Evolutionary conservation across 2,888 invertebrate species (phyloP), one percentile per base, ranked within the genome.

Genomic region (Argyra leucocephala): DNA sequence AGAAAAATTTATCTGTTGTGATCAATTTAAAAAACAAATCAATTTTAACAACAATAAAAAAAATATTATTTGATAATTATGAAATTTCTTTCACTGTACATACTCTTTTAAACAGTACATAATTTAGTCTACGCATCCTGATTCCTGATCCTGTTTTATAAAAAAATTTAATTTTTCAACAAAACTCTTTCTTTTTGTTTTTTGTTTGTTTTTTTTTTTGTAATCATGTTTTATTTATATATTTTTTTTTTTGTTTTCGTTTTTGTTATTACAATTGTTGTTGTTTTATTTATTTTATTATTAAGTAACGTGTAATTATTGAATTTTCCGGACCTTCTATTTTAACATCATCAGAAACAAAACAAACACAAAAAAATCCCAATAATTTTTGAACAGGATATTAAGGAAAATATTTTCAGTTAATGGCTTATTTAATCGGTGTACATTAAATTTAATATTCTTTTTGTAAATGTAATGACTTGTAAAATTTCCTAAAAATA

Each of bases 341-440:
- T 31, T 31, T 31, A 31, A 31, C 31, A 5, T 31, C 10, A 31
- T 31, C 48, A 48, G 18, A 48, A 15, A 15, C 12, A 48, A 37
- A 37, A 10, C 31, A 31, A n/a, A 31, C 5, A 48, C 12, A 48
- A 18, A 48, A 9, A 48, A 48, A 9, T 48, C 48, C 48, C 48
- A 48, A 48, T 48, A 12, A 48, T 37, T 48, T 48, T 48, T 48
- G 2, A 48, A 48, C 48, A 48, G 48, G 48, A 48, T 48, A 48
- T 48, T 48, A 48, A 15, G 48, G 48, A 48, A 48, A 48, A 48
- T 48, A 48, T 48, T 48, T 48, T 48, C 48, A 9, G 48, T 48
- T 48, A 48, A 48, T 48, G 48, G 48, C n/a, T 48, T 48, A 48
- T 48, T 48, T 48, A 48, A 48, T 48, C 48, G 48, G 48, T 48